These are phyloP conservation scores for Leptosomus discolor DNA, from an alignment of 2,113 vertebrate species.

Conservation along the genomic window DNA sequence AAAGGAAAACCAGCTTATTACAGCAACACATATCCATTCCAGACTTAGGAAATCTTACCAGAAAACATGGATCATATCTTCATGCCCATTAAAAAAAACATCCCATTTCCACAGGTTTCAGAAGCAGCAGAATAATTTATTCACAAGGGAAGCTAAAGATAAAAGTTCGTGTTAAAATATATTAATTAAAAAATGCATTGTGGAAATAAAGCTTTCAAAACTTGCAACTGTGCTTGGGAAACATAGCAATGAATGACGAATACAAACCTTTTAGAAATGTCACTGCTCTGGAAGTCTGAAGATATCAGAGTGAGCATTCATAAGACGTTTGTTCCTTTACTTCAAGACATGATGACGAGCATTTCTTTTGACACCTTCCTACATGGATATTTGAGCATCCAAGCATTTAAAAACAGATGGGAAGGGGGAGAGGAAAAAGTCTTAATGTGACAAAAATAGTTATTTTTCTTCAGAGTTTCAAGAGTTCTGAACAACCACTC, in stretches of 20 bases:
- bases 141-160: background rate
- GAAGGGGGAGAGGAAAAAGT: slow-evolving; percentile 50
- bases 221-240: background rate
- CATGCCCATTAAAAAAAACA: background rate
- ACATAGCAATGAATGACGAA: background rate
- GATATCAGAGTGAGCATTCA: slow-evolving; percentile 46
- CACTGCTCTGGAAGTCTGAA: slow-evolving; percentile 38
- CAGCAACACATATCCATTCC: background rate
- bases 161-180: background rate
- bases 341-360: slow-evolving; percentile 28
- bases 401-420: slow-evolving; percentile 59
- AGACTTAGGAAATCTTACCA: background rate
- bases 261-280: background rate
- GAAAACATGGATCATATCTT: background rate
- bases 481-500: background rate
- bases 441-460: slow-evolving; percentile 11
- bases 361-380: slow-evolving; percentile 56
- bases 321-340: slow-evolving; percentile 27
- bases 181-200: background rate
- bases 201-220: background rate
- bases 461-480: background rate
- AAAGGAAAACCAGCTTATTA: background rate
- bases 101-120: background rate
- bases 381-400: slow-evolving; percentile 46
- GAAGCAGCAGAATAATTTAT: background rate